These are phyloP conservation scores for Petromus typicus DNA, from an alignment of 2,113 vertebrate species.

Conservation along the genomic window DNA sequence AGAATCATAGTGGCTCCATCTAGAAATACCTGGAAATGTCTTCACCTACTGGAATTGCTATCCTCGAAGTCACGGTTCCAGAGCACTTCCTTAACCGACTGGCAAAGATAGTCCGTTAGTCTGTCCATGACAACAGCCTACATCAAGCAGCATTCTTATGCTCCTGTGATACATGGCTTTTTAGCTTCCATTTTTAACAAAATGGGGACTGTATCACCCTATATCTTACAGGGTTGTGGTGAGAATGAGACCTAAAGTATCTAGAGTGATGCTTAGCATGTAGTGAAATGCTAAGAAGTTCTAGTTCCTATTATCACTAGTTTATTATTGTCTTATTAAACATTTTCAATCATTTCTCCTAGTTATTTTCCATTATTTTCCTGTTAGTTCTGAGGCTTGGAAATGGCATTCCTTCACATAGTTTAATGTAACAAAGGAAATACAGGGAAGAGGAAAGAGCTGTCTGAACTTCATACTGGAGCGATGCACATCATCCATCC, in stretches of 20 bases:
- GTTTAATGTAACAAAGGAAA: not conserved
- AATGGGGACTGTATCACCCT: not conserved
- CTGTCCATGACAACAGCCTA: not conserved
- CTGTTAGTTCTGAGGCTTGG: not conserved
- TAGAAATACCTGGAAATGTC: not conserved
- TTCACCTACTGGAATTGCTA: not conserved
- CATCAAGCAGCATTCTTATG: not conserved
- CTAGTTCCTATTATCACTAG: not conserved
- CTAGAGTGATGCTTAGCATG: conserved; percentile 13
- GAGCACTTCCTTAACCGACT: not conserved
- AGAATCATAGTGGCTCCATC: not conserved
- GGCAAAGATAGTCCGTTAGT: not conserved
- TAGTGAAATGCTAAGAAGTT: conserved; percentile 31
- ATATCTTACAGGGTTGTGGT: not conserved
- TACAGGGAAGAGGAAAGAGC: not conserved
- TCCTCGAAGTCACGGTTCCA: not conserved
- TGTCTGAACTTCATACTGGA: not conserved
- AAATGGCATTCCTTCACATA: not conserved
- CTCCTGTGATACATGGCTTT: not conserved
- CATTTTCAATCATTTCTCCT: conserved; percentile 26
- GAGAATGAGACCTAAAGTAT: conserved; percentile 31
- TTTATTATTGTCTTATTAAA: conserved; percentile 28
- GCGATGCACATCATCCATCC: not conserved
- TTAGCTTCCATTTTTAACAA: conserved; percentile 43
- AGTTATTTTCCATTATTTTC: conserved; percentile 26